These are phyloP conservation scores for Sebastes schlegelii DNA, from an alignment of 2,113 vertebrate genomes.

Conservation along the genomic window DNA sequence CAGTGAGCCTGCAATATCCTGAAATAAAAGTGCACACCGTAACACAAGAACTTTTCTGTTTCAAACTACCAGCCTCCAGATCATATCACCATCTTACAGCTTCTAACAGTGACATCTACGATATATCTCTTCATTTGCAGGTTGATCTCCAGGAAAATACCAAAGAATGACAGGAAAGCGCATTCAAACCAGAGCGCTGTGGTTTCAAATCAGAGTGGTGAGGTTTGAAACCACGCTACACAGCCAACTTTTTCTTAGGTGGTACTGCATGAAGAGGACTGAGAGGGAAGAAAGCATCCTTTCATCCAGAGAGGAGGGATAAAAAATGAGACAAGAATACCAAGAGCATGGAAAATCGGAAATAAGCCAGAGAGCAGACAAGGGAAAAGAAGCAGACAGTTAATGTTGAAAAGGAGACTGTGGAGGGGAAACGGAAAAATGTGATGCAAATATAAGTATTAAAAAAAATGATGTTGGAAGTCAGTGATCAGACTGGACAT, in stretches of 20 bases:
- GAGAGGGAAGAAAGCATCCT: conserved; percentile 44
- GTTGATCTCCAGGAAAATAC: conserved; percentile 26
- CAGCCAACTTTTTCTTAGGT: conserved; percentile 10
- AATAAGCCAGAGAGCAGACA: not conserved
- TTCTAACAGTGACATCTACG: not conserved
- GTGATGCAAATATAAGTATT: not conserved
- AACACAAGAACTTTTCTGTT: not conserved
- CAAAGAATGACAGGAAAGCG: conserved; percentile 18
- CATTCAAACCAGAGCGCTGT: not conserved
- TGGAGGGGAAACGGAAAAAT: conserved; percentile 4
- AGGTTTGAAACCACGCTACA: conserved; percentile 18
- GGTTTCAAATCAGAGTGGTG: conserved; percentile 1
- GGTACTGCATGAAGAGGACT: conserved; percentile 7
- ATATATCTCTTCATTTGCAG: conserved; percentile 14
- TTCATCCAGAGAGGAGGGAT: conserved; percentile 32
- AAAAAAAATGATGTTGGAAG: conserved; percentile 6
- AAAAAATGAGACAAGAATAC: conserved; percentile 43
- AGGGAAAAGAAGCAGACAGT: not conserved
- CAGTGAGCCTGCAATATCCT: not conserved
- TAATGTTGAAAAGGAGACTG: conserved; percentile 9
- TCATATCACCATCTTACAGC: not conserved
- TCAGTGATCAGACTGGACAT: conserved; percentile 18
- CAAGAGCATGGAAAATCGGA: conserved; percentile 16
- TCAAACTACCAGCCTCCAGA: conserved; percentile 2
- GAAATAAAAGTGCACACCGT: not conserved